phyloP scores from a whole-genome alignment of 2,888 invertebrate species.

The Morpho deidamia region DNA sequence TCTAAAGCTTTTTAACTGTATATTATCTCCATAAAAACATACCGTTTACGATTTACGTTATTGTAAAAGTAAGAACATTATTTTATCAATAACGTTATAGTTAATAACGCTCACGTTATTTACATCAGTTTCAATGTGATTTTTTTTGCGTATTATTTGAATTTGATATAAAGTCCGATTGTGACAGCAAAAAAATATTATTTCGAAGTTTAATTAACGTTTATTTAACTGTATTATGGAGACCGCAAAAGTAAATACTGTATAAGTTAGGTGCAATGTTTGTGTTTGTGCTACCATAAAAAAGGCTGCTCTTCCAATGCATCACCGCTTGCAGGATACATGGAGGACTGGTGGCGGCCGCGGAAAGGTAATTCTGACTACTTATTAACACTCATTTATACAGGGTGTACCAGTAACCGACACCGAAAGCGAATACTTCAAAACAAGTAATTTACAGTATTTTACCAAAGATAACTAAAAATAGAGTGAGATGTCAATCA shows the following conservation, averaged over 20 bases:
- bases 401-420: neutral
- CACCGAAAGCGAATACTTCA: neutral
- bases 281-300: constrained; percentile 79
- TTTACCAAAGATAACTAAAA: too few species aligned
- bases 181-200: neutral
- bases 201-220: too few species aligned
- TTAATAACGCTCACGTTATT: too few species aligned
- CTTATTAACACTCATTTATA: constrained; percentile 44
- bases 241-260: constrained; percentile 69
- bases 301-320: constrained; percentile 86
- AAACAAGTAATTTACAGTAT: too few species aligned
- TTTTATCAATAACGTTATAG: too few species aligned
- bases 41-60: too few species aligned
- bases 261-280: constrained; percentile 72
- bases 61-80: too few species aligned
- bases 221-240: neutral
- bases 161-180: neutral
- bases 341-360: constrained; percentile 99
- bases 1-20: too few species aligned
- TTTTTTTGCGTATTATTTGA: too few species aligned
- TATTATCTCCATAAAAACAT: too few species aligned
- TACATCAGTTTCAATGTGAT: too few species aligned
- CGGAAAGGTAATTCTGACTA: constrained; percentile 90
- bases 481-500: too few species aligned
- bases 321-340: constrained; percentile 97